These are phyloP conservation scores for Myoxocephalus aenaeus DNA, from an alignment of 2,797 vertebrate species.

Conservation along the genomic window DNA sequence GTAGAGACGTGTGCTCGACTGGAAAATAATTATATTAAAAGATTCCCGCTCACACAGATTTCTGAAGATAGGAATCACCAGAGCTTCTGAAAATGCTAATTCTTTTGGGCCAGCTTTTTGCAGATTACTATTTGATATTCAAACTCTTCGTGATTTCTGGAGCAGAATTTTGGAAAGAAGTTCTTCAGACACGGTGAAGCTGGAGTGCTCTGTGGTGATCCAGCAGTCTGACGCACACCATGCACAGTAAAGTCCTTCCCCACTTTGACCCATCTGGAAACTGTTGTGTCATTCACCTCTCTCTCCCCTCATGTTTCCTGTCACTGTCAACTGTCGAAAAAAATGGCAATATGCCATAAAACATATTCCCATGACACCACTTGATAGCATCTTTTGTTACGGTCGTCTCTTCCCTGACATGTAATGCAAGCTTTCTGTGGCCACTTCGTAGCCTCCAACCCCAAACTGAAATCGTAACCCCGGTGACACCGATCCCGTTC, in stretches of 20 bases:
- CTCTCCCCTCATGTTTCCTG: not conserved
- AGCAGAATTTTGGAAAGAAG: not conserved
- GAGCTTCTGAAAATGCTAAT: not conserved
- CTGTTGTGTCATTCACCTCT: not conserved
- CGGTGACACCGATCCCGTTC: not conserved
- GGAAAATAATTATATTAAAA: not conserved
- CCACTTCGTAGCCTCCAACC: not conserved
- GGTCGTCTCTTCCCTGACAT: not conserved
- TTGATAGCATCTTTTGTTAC: not conserved
- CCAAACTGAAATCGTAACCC: not conserved
- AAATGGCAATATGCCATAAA: not conserved
- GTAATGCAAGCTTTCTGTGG: not conserved
- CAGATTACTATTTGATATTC: not conserved
- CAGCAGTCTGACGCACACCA: not conserved
- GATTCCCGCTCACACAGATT: not conserved
- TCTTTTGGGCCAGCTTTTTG: not conserved
- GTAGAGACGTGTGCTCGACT: not conserved
- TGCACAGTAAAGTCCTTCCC: not conserved
- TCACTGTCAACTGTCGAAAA: slow-evolving; percentile 1
- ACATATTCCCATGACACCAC: not conserved
- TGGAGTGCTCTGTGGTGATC: no score
- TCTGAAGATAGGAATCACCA: not conserved
- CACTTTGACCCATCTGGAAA: not conserved
- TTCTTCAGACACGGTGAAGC: not conserved
- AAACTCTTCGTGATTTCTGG: not conserved